Evolutionary conservation across 2,113 vertebrate species (phyloP).

Genomic region (Tenebrosternarchus preto): DNA sequence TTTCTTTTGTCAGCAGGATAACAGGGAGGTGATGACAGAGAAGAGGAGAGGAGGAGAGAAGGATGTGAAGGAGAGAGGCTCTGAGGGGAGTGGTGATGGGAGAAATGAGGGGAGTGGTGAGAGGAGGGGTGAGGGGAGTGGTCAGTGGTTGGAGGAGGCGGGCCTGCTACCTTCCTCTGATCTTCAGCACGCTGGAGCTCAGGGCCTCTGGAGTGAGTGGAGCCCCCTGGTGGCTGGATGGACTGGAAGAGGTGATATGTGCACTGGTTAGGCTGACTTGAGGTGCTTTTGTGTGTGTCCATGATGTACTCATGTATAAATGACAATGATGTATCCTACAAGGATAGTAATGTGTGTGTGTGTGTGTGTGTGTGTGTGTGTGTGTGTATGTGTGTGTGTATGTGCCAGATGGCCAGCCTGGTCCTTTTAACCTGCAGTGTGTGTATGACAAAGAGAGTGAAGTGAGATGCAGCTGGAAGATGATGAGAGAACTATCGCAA

Average conservation of each 20-base stretch:
- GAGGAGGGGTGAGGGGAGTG: background rate
- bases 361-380: background rate
- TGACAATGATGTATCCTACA: no score
- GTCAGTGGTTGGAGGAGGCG: constrained; percentile 33
- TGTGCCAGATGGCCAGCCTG: constrained; percentile 18
- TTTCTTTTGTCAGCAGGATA: background rate
- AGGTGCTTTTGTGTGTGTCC: no score
- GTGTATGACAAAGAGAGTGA: constrained; percentile 4
- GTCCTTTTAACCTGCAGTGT: constrained; percentile 47
- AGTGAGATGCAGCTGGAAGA: constrained; percentile 48
- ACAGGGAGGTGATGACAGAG: background rate
- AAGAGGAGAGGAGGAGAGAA: background rate
- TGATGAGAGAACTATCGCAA: constrained; percentile 33
- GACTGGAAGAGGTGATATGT: background rate
- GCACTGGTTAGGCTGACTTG: no score
- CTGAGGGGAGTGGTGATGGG: no score
- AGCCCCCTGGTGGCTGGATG: constrained; percentile 60
- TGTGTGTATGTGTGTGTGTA: constrained; percentile 26
- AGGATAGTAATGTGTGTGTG: no score
- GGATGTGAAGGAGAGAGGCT: background rate
- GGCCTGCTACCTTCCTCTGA: constrained; percentile 44
- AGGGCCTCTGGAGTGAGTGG: constrained; percentile 52
- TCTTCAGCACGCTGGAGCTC: background rate
- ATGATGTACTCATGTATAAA: no score
- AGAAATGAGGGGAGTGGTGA: background rate